Evolutionary conservation across 1,140 invertebrate genomes (phyloP), one percentile per base, ranked within the genome.

Genomic region (Aporrectodea caliginosa): DNA sequence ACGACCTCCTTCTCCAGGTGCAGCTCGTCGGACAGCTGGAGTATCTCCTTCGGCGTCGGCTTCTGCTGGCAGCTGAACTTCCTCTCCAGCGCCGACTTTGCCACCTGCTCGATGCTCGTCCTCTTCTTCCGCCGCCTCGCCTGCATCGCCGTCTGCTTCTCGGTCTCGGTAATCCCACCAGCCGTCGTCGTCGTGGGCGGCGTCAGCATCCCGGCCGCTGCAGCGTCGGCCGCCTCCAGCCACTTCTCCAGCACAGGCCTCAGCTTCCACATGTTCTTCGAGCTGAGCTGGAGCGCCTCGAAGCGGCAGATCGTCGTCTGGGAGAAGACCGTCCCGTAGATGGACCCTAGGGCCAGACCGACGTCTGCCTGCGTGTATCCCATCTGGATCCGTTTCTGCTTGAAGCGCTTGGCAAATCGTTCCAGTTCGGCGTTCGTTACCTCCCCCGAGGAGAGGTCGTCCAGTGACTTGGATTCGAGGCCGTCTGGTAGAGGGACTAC

Each of bases 221-320:
- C 43, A 12, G 6, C 43, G 43, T 99, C 98, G 14, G 98, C 98
- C 87, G 99, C 97, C 88, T 99, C 97, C 35, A 99, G 90, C 98
- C 98, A 99, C 90, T 99, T 99, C 86, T 98, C 96, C 72, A 99
- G 91, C 80, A 99, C 90, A 43, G 98, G 98, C 90, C 99, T 99
- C 87, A 99, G 90, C 89, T 99, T 99, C 91, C 97, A 99, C 98
- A 99, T 99, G 89, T 99, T 99, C 89, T 99, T 99, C 91, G 99
- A 99, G 89, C 95, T 98, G 82, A 99, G 90, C 88, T 99, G 98
- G 81, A 99, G 90, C 81, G 98, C 98, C 91, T 99, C 98, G 90
- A 99, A 99, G 84, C 98, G 92, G 90, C 98, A 99, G 89, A 99
- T 99, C 77, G 98, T 99, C 78, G 98, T 99, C 90, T 99, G 98